phyloP scores from a whole-genome alignment of 1,140 invertebrate genomes.

The Propsilocerus akamusi region DNA sequence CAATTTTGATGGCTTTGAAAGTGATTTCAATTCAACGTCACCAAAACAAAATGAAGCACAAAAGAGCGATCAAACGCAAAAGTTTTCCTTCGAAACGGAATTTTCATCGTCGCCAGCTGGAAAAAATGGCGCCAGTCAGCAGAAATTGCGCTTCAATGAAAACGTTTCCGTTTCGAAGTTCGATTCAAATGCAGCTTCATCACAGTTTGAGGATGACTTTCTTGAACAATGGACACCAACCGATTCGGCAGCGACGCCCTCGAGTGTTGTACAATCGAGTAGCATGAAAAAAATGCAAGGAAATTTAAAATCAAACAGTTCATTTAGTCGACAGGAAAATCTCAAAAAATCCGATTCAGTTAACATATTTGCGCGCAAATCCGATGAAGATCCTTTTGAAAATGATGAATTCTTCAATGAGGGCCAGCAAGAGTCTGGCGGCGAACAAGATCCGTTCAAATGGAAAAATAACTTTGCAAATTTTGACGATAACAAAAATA shows the following conservation, averaged over 20 bases:
- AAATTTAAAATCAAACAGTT: constrained; percentile 16
- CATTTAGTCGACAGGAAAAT: constrained; percentile 25
- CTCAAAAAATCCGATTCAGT: constrained; percentile 72
- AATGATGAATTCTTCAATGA: constrained; percentile 64
- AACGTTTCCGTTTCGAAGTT: constrained; percentile 24
- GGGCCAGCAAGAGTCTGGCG: constrained; percentile 3
- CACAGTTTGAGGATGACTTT: constrained; percentile 17
- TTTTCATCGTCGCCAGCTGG: constrained; percentile 1
- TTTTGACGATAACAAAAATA: constrained; percentile 17
- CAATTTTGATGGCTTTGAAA: constrained; percentile 23
- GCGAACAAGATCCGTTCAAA: constrained; percentile 12
- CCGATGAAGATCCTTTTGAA: constrained; percentile 61
- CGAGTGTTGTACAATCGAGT: neutral
- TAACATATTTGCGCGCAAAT: constrained; percentile 59
- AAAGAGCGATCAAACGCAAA: constrained; percentile 32
- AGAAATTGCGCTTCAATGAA: constrained; percentile 23
- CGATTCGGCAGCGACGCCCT: constrained; percentile 8
- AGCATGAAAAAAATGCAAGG: neutral
- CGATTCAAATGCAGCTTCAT: constrained; percentile 8
- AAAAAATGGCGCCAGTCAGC: constrained; percentile 9
- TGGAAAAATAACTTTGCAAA: constrained; percentile 24
- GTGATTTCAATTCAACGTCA: constrained; percentile 21
- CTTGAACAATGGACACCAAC: constrained; percentile 19
- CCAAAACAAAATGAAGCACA: constrained; percentile 11
- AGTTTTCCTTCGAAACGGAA: constrained; percentile 29